Percentiles rank a stretch among this genome's conserved stretches.
Evolutionary conservation across 2,113 vertebrate genomes (phyloP).

Genomic region (Chaetorhynchus papuensis): DNA sequence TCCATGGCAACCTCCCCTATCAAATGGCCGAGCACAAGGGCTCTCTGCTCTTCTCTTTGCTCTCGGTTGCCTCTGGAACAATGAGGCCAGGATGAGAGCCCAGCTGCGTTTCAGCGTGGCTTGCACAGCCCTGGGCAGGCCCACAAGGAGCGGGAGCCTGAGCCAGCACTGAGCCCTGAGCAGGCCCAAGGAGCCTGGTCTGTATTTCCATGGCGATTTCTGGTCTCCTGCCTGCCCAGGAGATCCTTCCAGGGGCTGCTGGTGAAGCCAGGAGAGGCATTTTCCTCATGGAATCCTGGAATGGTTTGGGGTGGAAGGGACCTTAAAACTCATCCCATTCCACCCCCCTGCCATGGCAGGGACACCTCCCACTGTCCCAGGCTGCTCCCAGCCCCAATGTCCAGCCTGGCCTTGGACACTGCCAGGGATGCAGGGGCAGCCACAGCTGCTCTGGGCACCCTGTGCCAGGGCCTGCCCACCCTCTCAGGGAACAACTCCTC

Average conservation of each 20-base stretch:
- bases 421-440: not conserved
- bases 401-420: accelerated
- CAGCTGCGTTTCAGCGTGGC: not conserved
- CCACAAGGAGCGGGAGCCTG: not conserved
- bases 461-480: not conserved
- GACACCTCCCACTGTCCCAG: not conserved
- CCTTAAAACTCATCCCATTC: accelerated
- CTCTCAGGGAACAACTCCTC: accelerated
- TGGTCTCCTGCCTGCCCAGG: not conserved
- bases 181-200: not conserved
- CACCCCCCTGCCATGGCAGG: not conserved
- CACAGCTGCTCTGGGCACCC: not conserved
- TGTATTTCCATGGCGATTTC: not conserved
- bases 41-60: not conserved
- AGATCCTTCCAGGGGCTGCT: not conserved
- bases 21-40: not conserved
- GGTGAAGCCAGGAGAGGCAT: not conserved
- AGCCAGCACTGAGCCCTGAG: not conserved
- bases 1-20: conserved; percentile 4
- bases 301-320: not conserved
- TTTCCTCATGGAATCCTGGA: not conserved
- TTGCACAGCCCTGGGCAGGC: not conserved
- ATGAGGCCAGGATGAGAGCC: not conserved
- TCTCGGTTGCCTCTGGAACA: not conserved
- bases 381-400: not conserved